Evolutionary conservation across 2,888 invertebrate genomes (phyloP), one percentile per base, ranked within the genome.

Genomic region (Argyra leucocephala): DNA sequence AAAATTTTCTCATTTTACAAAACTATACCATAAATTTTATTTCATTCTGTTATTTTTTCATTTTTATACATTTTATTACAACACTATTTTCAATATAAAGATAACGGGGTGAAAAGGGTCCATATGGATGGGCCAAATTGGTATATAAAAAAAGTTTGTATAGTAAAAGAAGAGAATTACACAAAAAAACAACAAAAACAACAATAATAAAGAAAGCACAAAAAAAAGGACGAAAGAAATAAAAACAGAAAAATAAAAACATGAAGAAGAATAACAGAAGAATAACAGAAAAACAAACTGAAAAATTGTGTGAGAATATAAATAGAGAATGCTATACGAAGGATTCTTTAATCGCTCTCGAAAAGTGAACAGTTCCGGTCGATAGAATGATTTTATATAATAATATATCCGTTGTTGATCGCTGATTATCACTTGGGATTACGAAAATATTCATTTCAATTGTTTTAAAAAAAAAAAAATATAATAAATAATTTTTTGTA

Each of bases 311-410:
- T 37, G 15, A 6, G 37, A 37, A 48, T 48, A 48, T 48, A 48
- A 48, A 48, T 48, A 48, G 48, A 48, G 48, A 18, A 48, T 15
- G 15, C 12, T 48, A 12, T 48, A 18, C 48, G 48, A 48, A 48
- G n/a, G 48, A 48, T 48, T 15, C 5, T 48, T 48, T 48, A 48
- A 48, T 48, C 48, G 48, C 15, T 48, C 48, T 9, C 48, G 18
- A 48, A 48, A 48, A 48, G 48, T 48, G 48, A 48, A 48, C 48
- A 48, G 48, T 48, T 48, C 48, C 48, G 48, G 48, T 48, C 48
- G 48, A 48, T 48, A 48, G 48, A 15, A 48, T 48, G 48, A 2
- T 9, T 12, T 48, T 48, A 31, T 1, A 31, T 6, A 31, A 31
- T 31, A 31, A 2, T 10, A 31, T 10, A 48, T 48, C 15, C 15